A percentile compares a stretch with the other conserved stretches of the same genome.
phyloP scores from a whole-genome alignment of 2,888 invertebrate species.

The Thereva nobilitata region DNA sequence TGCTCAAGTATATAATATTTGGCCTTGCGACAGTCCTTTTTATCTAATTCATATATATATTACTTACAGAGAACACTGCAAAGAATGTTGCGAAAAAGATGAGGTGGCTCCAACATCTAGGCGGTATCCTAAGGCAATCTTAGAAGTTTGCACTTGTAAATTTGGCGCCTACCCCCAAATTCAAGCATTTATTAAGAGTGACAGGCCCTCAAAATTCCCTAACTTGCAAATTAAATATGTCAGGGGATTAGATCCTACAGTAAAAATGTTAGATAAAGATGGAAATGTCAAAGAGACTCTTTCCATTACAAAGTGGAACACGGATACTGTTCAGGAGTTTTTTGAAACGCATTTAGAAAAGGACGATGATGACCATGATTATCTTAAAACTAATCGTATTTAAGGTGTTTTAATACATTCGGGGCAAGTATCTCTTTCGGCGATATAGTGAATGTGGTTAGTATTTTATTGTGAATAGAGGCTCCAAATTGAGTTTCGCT shows the following conservation, averaged over 20 bases:
- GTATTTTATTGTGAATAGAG: no score
- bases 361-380: slow-evolving; percentile 55
- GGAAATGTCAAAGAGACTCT: slow-evolving; percentile 84
- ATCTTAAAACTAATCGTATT: slow-evolving; percentile 63
- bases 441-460: no score
- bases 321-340: slow-evolving; percentile 96
- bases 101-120: slow-evolving; percentile 68
- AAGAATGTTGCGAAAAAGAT: slow-evolving; percentile 80
- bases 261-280: slow-evolving; percentile 84
- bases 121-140: slow-evolving; percentile 85
- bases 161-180: slow-evolving; percentile 98
- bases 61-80: slow-evolving; percentile 59
- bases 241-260: slow-evolving; percentile 91
- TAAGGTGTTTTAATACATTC: slow-evolving; percentile 15
- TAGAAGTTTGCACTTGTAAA: slow-evolving; percentile 98
- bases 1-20: slow-evolving; percentile 48
- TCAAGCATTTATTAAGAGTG: slow-evolving; percentile 96
- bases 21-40: not conserved
- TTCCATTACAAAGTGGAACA: slow-evolving; percentile 98
- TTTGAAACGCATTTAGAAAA: slow-evolving; percentile 82
- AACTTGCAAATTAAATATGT: slow-evolving; percentile 92
- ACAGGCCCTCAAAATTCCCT: slow-evolving; percentile 84
- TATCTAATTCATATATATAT: not conserved
- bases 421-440: no score
- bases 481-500: no score